These are phyloP conservation scores for Peribatodes rhomboidaria DNA, from an alignment of 2,888 invertebrate genomes.

Conservation along the genomic window DNA sequence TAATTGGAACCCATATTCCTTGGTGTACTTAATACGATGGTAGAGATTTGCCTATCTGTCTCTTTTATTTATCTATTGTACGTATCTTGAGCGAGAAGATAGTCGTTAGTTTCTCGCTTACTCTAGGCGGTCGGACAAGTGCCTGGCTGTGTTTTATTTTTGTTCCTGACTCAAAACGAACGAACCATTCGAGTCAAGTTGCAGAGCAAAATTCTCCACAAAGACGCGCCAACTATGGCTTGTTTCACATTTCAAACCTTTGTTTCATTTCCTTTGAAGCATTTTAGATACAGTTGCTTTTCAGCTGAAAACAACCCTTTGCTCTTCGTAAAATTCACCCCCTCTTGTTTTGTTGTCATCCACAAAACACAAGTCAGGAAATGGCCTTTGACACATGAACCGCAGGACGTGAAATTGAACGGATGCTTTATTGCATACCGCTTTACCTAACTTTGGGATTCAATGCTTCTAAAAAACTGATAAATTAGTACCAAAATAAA, in stretches of 20 bases:
- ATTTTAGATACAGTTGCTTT: slow-evolving; percentile 23
- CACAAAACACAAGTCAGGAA: slow-evolving; percentile 25
- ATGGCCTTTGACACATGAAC: background rate
- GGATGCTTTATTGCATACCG: background rate
- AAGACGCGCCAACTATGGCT: slow-evolving; percentile 18
- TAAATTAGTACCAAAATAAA: no score
- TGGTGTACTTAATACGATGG: no score
- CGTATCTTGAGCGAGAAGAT: no score
- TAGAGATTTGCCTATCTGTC: no score
- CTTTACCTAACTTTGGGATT: background rate
- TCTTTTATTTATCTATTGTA: no score
- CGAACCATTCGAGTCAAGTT: slow-evolving; percentile 6
- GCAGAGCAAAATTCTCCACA: slow-evolving; percentile 8
- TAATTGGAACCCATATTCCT: no score
- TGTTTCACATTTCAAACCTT: slow-evolving; percentile 20
- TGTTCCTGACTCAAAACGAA: background rate
- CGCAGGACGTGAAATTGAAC: background rate
- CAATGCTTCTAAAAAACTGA: no score
- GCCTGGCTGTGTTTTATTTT: no score
- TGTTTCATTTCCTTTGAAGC: slow-evolving; percentile 20
- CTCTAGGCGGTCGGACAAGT: no score
- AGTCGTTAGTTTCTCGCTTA: no score
- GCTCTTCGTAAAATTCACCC: slow-evolving; percentile 22
- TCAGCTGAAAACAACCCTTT: slow-evolving; percentile 24
- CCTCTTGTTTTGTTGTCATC: slow-evolving; percentile 30